A percentile compares a stretch with the other conserved stretches of the same genome.
phyloP scores from a whole-genome alignment of 1,140 invertebrate genomes.

The Lepeophtheirus salmonis region DNA sequence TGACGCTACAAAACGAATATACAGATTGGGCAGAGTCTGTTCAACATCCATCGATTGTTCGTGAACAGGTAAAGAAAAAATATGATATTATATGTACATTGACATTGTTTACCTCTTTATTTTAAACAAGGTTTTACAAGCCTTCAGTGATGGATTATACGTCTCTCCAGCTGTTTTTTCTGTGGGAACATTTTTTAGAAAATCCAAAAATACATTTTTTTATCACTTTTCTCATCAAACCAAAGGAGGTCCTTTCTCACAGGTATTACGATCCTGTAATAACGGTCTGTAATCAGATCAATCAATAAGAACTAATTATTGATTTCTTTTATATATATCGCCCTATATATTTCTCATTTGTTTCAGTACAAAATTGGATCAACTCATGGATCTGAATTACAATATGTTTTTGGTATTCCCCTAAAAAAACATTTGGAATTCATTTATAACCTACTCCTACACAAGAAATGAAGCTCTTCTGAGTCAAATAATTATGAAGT shows the following conservation, averaged over 20 bases:
- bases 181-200: slow-evolving; percentile 9
- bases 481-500: slow-evolving; percentile 29
- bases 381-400: slow-evolving; percentile 1
- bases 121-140: not conserved
- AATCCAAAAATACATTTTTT: slow-evolving; percentile 9
- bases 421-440: slow-evolving; percentile 15
- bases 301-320: too few species aligned
- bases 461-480: slow-evolving; percentile 28
- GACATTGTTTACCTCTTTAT: not conserved
- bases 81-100: not conserved
- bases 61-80: slow-evolving; percentile 43
- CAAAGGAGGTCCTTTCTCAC: not conserved
- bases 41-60: slow-evolving; percentile 72
- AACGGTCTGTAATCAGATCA: too few species aligned
- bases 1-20: slow-evolving; percentile 71
- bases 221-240: slow-evolving; percentile 9
- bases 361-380: not conserved
- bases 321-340: too few species aligned
- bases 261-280: too few species aligned
- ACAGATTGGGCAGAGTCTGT: slow-evolving; percentile 87
- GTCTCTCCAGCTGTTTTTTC: not conserved
- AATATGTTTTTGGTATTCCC: slow-evolving; percentile 13
- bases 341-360: too few species aligned
- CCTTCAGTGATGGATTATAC: slow-evolving; percentile 8
- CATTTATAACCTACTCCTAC: slow-evolving; percentile 29